A percentile compares a stretch with the other conserved stretches of the same genome.
Evolutionary conservation across 2,888 invertebrate species (phyloP).

Genomic region (Tipula vernalis): DNA sequence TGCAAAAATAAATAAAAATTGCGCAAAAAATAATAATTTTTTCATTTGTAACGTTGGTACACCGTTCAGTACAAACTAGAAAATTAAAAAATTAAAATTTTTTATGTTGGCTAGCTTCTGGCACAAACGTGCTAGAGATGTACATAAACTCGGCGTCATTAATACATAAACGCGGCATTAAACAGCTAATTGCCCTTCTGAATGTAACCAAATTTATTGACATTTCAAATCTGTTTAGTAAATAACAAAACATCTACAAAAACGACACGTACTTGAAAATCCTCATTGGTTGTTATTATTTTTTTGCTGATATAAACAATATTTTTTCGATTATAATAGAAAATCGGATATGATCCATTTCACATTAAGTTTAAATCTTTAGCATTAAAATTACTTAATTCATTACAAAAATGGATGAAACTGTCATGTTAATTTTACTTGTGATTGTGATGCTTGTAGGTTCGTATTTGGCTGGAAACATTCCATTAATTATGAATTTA

Average conservation of each 20-base stretch:
- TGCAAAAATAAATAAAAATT: too few relatives aligned
- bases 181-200: too few relatives aligned
- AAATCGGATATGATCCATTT: background rate
- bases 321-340: background rate
- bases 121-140: too few relatives aligned
- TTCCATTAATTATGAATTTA: conserved; percentile 85
- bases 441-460: conserved; percentile 91
- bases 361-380: background rate
- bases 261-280: background rate
- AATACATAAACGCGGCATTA: too few relatives aligned
- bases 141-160: too few relatives aligned
- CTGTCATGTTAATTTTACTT: conserved; percentile 66
- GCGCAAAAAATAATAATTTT: too few relatives aligned
- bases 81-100: too few relatives aligned
- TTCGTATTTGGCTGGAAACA: conserved; percentile 87
- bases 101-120: too few relatives aligned
- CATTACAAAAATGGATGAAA: conserved; percentile 59
- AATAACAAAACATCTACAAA: background rate
- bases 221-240: background rate
- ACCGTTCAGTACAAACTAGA: too few relatives aligned
- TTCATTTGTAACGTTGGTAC: too few relatives aligned
- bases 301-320: background rate
- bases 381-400: background rate
- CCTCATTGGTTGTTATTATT: background rate
- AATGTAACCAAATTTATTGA: background rate